These are phyloP conservation scores for Cnemophilus loriae DNA, from an alignment of 2,113 vertebrate genomes.

Conservation along the genomic window DNA sequence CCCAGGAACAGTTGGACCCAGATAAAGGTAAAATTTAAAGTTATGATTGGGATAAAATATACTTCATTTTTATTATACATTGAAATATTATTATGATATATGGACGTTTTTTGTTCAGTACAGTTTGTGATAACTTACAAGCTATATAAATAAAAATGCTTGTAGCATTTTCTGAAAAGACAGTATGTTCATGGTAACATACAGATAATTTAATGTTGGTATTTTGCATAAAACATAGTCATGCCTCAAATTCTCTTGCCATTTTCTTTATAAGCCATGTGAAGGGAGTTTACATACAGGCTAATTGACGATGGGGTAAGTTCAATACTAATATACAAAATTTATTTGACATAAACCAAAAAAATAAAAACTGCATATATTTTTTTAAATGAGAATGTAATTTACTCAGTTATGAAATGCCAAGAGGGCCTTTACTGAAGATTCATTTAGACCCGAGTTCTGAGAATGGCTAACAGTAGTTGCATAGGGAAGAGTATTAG, in stretches of 20 bases:
- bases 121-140: neutral
- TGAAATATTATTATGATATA: neutral
- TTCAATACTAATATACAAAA: neutral
- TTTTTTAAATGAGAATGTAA: neutral
- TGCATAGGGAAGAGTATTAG: neutral
- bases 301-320: rapidly evolving
- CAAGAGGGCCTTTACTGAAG: neutral
- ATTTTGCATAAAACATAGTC: neutral
- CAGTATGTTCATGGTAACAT: neutral
- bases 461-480: neutral
- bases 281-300: neutral
- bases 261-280: neutral
- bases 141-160: neutral
- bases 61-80: neutral
- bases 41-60: neutral
- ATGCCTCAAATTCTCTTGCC: neutral
- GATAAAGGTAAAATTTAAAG: conserved; percentile 78
- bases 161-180: neutral
- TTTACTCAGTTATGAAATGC: neutral
- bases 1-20: conserved; percentile 72
- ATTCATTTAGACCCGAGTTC: neutral
- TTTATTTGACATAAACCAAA: neutral
- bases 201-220: neutral
- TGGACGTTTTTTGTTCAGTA: neutral
- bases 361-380: neutral